Conservation (phyloP, 2,797 vertebrate genomes). For the Pipistrellus nathusii region DNA sequence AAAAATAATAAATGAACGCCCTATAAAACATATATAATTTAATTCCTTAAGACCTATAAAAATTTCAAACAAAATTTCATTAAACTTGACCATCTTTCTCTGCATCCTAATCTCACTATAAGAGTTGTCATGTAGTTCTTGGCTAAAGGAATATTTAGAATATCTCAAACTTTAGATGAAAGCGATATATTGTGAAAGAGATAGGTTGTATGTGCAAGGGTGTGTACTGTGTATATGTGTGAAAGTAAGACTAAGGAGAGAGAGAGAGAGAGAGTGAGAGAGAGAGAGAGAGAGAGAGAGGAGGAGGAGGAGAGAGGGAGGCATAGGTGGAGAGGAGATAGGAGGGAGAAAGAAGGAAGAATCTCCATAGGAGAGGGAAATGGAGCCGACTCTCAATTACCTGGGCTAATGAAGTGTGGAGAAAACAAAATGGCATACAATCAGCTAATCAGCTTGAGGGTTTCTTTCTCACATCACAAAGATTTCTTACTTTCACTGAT, state of each 20-base stretch:
- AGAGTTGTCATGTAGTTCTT: neutral
- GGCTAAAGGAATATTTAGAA: slow-evolving; percentile 14
- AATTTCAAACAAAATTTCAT: slow-evolving; percentile 48
- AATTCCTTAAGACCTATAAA: slow-evolving; percentile 13
- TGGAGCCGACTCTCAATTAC: slow-evolving; percentile 23
- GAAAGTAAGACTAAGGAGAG: no score
- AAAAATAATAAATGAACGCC: slow-evolving; percentile 6
- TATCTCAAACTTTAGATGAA: slow-evolving; percentile 11
- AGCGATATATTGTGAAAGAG: neutral
- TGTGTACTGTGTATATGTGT: neutral
- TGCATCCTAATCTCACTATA: neutral
- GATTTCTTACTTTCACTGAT: neutral
- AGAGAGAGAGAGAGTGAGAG: neutral
- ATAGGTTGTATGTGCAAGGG: neutral
- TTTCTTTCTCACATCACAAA: neutral
- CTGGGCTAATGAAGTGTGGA: slow-evolving; percentile 6
- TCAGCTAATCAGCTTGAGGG: neutral
- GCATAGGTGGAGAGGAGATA: neutral
- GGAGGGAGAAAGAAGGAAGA: neutral
- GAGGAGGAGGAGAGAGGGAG: neutral
- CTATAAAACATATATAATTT: neutral
- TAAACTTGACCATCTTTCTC: neutral
- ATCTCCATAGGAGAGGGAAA: neutral
- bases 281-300: neutral
- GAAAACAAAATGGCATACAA: neutral